These are phyloP conservation scores for Vespertilio murinus DNA, from an alignment of 2,797 vertebrate genomes.

Conservation along the genomic window DNA sequence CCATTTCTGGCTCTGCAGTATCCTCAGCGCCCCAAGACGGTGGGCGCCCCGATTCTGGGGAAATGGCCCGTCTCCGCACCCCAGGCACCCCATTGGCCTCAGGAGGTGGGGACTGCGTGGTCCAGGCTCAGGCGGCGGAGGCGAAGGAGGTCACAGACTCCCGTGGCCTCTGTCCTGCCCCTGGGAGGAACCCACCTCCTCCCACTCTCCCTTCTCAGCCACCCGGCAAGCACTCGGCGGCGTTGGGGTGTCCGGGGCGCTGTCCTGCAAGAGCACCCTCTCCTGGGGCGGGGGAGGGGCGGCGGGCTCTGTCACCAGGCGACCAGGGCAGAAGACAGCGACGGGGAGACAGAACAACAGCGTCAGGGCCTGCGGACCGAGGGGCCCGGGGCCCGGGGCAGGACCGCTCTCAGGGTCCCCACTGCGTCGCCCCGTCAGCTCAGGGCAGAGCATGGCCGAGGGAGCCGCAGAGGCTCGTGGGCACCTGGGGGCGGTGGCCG, in stretches of 20 bases:
- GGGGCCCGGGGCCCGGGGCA: not conserved
- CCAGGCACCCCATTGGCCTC: not conserved
- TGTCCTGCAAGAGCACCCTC: no score
- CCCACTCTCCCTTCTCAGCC: no score
- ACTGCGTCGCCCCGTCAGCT: fast-evolving
- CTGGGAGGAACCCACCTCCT: no score
- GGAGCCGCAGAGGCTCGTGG: fast-evolving
- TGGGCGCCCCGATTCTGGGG: not conserved
- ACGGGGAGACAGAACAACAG: fast-evolving
- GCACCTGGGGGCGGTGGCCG: no score
- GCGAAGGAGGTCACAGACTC: no score
- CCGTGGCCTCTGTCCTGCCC: no score
- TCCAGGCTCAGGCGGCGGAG: not conserved
- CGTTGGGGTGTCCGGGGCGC: no score
- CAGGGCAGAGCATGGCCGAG: not conserved
- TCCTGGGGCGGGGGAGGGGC: no score
- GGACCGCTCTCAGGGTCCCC: not conserved
- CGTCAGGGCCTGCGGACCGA: not conserved
- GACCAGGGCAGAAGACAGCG: not conserved
- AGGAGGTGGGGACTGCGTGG: not conserved
- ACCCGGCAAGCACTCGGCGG: no score
- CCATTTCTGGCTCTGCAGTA: fast-evolving
- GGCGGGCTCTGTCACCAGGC: not conserved
- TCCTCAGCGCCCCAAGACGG: fast-evolving
- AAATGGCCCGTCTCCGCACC: fast-evolving